Conservation (phyloP, 2,888 invertebrate genomes). For the Ellobium chinense region DNA sequence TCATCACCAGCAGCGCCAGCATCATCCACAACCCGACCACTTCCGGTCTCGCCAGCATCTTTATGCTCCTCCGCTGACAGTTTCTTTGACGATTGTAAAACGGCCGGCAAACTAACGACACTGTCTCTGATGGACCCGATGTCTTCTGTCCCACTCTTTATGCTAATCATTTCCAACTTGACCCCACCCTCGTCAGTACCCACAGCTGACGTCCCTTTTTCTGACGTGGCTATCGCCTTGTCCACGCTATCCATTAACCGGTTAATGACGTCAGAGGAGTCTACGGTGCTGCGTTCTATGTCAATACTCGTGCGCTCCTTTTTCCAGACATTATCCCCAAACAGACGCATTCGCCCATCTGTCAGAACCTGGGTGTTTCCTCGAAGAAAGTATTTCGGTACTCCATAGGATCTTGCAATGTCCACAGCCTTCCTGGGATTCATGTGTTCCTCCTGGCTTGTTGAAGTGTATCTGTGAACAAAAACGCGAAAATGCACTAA, state of each 20-base stretch:
- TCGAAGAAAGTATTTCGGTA: conserved; percentile 28
- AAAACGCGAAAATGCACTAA: too few species aligned
- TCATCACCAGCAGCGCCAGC: neutral
- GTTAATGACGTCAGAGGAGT: conserved; percentile 26
- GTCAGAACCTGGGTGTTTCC: conserved; percentile 19
- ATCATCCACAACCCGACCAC: neutral
- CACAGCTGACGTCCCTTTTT: neutral
- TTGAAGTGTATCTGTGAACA: neutral
- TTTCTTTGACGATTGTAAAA: neutral
- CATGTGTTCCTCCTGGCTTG: conserved; percentile 8
- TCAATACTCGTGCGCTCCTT: conserved; percentile 11
- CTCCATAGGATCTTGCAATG: conserved; percentile 17
- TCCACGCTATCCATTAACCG: conserved; percentile 31
- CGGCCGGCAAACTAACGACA: neutral
- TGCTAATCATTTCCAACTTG: conserved; percentile 4
- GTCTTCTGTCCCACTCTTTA: neutral
- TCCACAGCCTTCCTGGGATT: conserved; percentile 9
- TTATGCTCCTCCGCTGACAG: neutral
- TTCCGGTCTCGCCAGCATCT: neutral
- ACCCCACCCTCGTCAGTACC: neutral
- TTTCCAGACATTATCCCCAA: conserved; percentile 31
- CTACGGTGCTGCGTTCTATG: neutral
- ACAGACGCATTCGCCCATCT: conserved; percentile 30
- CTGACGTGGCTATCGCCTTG: conserved; percentile 28
- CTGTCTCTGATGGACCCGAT: neutral